phyloP scores from a whole-genome alignment of 1,140 invertebrate species.

The Drosophila takahashii region DNA sequence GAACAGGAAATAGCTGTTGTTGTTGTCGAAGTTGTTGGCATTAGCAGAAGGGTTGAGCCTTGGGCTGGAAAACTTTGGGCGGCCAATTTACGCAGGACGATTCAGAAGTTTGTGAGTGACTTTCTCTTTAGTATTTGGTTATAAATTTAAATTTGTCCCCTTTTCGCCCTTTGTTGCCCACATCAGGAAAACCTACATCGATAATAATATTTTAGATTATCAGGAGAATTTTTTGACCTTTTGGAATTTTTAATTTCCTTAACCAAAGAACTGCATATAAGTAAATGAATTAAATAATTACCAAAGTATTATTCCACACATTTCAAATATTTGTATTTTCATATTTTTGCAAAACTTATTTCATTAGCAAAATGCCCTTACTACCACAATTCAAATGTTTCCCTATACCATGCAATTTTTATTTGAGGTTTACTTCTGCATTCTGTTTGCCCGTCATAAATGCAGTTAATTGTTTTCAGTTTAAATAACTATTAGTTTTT shows the following conservation, averaged over 20 bases:
- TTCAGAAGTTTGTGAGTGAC: conserved; percentile 17
- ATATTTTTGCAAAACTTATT: neutral
- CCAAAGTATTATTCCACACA: neutral
- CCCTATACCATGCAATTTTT: neutral
- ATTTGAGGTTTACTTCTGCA: conserved; percentile 1
- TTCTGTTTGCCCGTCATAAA: conserved; percentile 9
- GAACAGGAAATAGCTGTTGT: conserved; percentile 48
- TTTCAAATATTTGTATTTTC: neutral
- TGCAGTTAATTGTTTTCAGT: conserved; percentile 53
- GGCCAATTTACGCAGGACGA: conserved; percentile 25
- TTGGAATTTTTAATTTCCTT: too few relatives aligned
- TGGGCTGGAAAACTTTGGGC: conserved; percentile 37
- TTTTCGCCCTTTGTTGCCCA: too few relatives aligned
- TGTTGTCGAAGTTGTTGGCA: conserved; percentile 47
- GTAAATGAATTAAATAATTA: neutral
- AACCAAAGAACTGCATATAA: neutral
- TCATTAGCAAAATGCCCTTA: neutral
- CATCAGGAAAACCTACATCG: too few relatives aligned
- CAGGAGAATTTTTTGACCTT: too few relatives aligned
- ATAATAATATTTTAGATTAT: too few relatives aligned
- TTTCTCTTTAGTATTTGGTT: neutral
- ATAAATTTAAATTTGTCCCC: too few relatives aligned
- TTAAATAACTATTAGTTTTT: conserved; percentile 59
- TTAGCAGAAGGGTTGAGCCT: conserved; percentile 53
- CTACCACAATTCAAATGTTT: neutral